phyloP scores from a whole-genome alignment of 1,140 invertebrate species.

The honey bee (Apis mellifera) region DNA sequence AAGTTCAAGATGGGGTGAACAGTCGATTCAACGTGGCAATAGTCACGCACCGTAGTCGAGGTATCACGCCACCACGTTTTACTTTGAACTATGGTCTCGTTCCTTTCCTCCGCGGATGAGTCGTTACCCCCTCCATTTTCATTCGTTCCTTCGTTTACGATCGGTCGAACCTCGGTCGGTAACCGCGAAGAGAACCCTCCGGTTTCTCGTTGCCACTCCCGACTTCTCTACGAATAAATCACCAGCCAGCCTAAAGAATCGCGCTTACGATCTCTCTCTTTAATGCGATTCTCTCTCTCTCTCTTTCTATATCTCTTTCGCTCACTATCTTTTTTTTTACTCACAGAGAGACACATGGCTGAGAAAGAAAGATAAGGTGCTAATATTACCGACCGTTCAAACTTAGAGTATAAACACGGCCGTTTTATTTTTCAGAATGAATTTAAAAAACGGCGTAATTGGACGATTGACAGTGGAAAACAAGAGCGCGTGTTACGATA shows the following conservation, averaged over 20 bases:
- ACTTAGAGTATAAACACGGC: neutral
- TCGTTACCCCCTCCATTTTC: slow-evolving; percentile 43
- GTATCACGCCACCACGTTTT: slow-evolving; percentile 63
- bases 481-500: no score
- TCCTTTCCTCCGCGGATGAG: slow-evolving; percentile 47
- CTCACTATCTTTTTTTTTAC: slow-evolving; percentile 31
- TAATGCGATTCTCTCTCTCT: neutral
- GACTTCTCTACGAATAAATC: slow-evolving; percentile 61
- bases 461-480: neutral
- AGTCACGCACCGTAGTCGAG: slow-evolving; percentile 55
- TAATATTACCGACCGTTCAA: slow-evolving; percentile 72
- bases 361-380: slow-evolving; percentile 70
- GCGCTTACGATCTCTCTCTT: slow-evolving; percentile 52
- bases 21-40: slow-evolving; percentile 48
- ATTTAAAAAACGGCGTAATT: neutral
- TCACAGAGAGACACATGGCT: slow-evolving; percentile 52
- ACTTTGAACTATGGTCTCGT: slow-evolving; percentile 47
- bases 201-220: slow-evolving; percentile 38
- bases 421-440: no score
- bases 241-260: slow-evolving; percentile 60
- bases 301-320: no score
- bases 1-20: neutral
- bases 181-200: slow-evolving; percentile 44
- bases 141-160: slow-evolving; percentile 22
- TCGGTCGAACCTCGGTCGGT: slow-evolving; percentile 26